Base-by-base conservation (phyloP, 2,888 invertebrate genomes). In the Aelia acuminata region DNA sequence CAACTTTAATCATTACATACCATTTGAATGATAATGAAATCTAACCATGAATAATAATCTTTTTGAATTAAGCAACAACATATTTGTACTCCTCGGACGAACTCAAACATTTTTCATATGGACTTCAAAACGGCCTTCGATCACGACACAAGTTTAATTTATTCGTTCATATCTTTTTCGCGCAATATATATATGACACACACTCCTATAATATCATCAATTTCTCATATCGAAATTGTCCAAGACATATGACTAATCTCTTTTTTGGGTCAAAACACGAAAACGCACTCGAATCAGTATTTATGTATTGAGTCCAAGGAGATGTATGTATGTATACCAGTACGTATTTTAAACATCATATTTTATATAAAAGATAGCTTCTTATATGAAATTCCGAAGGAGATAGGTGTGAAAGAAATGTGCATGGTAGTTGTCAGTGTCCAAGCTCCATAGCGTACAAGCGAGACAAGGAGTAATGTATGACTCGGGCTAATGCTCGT, bases 171-270 rank as follows among this genome's bases (percentile, higher is more conserved):
- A 20, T 49, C 20, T 3, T 5, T 20, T 26, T 70, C 18, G 1
- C 63, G 31, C 63, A 70, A 70, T 70, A 31, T n/a, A 35, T 5
- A 35, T 5, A 70, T 26, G 5, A 4, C 5, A 35, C 26, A n/a
- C n/a, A n/a, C n/a, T n/a, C n/a, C n/a, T n/a, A n/a, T n/a, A n/a
- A n/a, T n/a, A n/a, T n/a, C 63, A 70, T 70, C 63, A 35, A 70
- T 70, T 35, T 70, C 63, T 70, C 63, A 70, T 70, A 70, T 70
- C 63, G 26, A 57, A 57, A 57, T 57, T 57, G 63, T 35, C 63
- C 31, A 35, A 1, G 57, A 57, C 57, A 26, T 57, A 57, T 31
- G 0, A 35, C 31, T 70, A 35, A 31, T 35, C 63, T 35, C 31
- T 70, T 70, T 70, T 35, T 7, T n/a, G n/a, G n/a, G n/a, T n/a